Base-by-base conservation (phyloP, 2,888 invertebrate genomes). In the Conops quadrifasciatus region DNA sequence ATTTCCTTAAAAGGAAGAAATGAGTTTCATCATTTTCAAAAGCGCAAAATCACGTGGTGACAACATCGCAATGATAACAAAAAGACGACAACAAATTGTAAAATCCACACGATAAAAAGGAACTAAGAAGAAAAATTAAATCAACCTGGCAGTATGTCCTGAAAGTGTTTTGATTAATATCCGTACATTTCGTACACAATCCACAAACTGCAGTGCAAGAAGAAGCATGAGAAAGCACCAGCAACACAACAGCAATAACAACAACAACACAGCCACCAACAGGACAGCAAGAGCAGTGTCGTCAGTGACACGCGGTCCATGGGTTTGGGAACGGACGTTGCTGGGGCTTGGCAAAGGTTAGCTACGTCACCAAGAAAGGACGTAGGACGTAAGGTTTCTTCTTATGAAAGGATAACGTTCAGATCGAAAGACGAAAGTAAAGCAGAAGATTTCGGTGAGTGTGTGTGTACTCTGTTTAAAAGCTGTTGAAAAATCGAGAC, bases 131-230 rank as follows among this genome's bases (percentile, higher is more conserved):
- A 15, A 43, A 43, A 62, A 53, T 53, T 3, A 62, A 15, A 13
- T 59, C 30, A 30, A 5, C 7, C 21, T 45, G 24, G 15, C n/a
- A 13, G 49, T 13, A 30, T 28, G 30, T 67, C 59, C 67, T 67
- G 67, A 47, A 15, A 60, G 49, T 49, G 19, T 67, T 67, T 19
- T 59, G 60, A 60, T 67, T 67, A 60, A 67, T 59, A 59, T 60
- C 19, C 67, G n/a, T 51, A 16, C 15, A 30, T 43, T 30, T 30
- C 26, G n/a, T 26, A 47, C 36, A 51, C 28, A 26, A 19, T 36
- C 24, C 11, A 43, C 43, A 63, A 21, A 13, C 1, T 45, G 47
- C n/a, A 36, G 36, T 60, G 19, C 36, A 60, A 60, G 2, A 60
- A 60, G n/a, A 60, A 30, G 30, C 16, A 60, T 36, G 19, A 30